A percentile compares a stretch with the other conserved stretches of the same genome.
phyloP scores from a whole-genome alignment of 2,113 vertebrate species.

The Amazona vittata region DNA sequence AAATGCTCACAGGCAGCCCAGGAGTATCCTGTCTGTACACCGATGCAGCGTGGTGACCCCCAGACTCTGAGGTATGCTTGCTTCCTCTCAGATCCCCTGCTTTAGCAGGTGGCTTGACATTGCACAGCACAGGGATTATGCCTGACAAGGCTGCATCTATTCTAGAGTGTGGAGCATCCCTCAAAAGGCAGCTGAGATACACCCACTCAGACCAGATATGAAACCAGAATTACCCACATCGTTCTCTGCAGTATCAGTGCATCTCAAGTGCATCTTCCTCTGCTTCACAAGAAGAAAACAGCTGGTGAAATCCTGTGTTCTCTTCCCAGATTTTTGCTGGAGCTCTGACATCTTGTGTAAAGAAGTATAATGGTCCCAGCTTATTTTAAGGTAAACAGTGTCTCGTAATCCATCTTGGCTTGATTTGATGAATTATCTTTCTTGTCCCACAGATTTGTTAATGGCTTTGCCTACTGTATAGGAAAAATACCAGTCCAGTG shows the following conservation, averaged over 20 bases:
- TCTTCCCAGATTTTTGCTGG: not conserved
- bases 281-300: not conserved
- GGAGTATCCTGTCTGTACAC: not conserved
- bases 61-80: not conserved
- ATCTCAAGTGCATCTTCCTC: not conserved
- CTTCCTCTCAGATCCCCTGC: not conserved
- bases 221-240: not conserved
- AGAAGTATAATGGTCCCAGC: not conserved
- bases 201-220: not conserved
- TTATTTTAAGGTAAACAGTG: not conserved
- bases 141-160: not conserved
- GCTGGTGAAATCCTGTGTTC: not conserved
- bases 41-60: accelerated
- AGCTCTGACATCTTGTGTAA: not conserved
- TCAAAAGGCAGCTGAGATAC: not conserved
- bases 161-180: not conserved
- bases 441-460: not conserved
- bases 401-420: not conserved
- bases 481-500: not conserved
- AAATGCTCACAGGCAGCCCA: not conserved
- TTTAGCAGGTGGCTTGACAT: not conserved
- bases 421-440: not conserved
- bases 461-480: not conserved
- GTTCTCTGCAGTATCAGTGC: not conserved
- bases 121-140: not conserved